A percentile compares a stretch with the other conserved stretches of the same genome.
Conservation (phyloP, 2,888 invertebrate genomes). For the Crepidodera aurea region DNA sequence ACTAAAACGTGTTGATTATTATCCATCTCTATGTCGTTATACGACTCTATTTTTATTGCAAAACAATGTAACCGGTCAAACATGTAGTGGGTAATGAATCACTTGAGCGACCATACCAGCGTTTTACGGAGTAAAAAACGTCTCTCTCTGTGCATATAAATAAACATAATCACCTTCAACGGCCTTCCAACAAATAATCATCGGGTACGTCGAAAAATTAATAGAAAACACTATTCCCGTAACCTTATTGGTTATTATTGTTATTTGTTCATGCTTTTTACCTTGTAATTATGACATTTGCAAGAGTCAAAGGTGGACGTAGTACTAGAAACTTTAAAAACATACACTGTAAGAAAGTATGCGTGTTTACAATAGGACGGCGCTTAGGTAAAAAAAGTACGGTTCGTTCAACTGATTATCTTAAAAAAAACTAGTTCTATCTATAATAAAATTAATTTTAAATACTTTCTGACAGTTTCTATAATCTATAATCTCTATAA, state of each 20-base stretch:
- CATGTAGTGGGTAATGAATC: conserved; percentile 27
- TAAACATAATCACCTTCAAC: conserved; percentile 36
- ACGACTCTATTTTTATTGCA: conserved; percentile 22
- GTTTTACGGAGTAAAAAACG: background rate
- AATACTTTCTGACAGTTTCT: too few relatives aligned
- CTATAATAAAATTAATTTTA: too few relatives aligned
- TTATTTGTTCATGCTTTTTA: conserved; percentile 5
- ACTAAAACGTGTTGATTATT: too few relatives aligned
- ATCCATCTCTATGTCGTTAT: conserved; percentile 16
- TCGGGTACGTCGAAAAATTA: background rate
- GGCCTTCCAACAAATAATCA: conserved; percentile 25
- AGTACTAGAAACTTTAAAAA: background rate
- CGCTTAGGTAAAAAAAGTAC: too few relatives aligned
- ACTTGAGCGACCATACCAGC: conserved; percentile 2
- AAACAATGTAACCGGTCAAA: conserved; percentile 28
- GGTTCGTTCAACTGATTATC: too few relatives aligned
- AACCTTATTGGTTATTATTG: background rate
- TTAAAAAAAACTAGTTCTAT: too few relatives aligned
- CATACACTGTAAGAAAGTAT: too few relatives aligned
- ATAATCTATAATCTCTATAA: too few relatives aligned
- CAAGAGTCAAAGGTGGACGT: background rate
- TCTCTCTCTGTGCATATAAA: conserved; percentile 23
- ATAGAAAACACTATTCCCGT: background rate
- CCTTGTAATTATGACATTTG: conserved; percentile 11
- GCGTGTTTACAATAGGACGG: too few relatives aligned